A percentile compares a stretch with the other conserved stretches of the same genome.
These are phyloP conservation scores for Stomatorhinus ivindoensis DNA, from an alignment of 2,113 vertebrate species.

Conservation along the genomic window DNA sequence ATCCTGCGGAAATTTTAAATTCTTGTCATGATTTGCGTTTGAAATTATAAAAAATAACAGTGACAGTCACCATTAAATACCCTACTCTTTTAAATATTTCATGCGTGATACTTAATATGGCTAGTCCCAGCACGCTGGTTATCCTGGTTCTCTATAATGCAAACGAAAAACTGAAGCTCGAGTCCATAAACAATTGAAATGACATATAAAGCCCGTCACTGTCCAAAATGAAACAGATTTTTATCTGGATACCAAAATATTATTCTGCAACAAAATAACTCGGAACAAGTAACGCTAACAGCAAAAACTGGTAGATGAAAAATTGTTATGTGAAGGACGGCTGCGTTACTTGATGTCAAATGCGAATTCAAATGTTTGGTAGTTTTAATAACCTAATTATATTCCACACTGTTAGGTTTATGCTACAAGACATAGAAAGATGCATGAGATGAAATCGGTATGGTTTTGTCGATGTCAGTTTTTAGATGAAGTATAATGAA, in stretches of 20 bases:
- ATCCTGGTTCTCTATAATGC: background rate
- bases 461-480: background rate
- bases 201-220: background rate
- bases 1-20: background rate
- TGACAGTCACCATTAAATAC: background rate
- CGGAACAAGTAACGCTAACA: background rate
- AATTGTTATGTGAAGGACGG: background rate
- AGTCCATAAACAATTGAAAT: background rate
- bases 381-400: background rate
- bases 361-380: background rate
- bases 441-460: background rate
- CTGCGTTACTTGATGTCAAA: background rate
- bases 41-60: background rate
- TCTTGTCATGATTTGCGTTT: background rate
- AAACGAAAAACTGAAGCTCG: background rate
- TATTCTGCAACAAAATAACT: background rate
- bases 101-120: background rate
- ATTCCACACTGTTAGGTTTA: background rate
- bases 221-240: background rate
- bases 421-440: background rate
- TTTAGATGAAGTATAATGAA: background rate
- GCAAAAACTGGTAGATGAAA: background rate
- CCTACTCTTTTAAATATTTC: background rate
- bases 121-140: background rate
- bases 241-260: background rate